Evolutionary conservation across 2,113 vertebrate genomes (phyloP), one percentile per base, ranked within the genome.

Genomic region (Athene cunicularia): DNA sequence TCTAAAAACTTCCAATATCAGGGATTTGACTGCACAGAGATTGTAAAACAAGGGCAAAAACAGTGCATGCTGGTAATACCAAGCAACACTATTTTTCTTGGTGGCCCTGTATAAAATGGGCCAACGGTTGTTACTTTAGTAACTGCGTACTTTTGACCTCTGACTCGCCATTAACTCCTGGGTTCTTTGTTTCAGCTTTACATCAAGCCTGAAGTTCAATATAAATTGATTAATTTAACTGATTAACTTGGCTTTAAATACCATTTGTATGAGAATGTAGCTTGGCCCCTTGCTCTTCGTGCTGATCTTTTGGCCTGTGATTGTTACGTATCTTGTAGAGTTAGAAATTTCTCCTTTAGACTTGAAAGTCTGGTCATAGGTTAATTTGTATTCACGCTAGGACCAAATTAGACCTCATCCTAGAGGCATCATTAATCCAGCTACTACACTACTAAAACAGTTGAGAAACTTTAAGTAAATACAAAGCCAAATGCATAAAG

Each of bases 51-150:
- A 23, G 41, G 81, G 11, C 56, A 64, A 72, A 55, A 79, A 33
- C 9, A 22, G 49, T 17, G 21, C 27, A 7, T 37, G 19, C 4
- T 33, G 30, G n/a, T 75, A 75, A 21, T 30, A 21, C 9, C 12
- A 53, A 71, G 8, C 41, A 58, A 74, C 18, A 3, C 8, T 33
- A n/a, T 41, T 76, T 26, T 11, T 0, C 28, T 70, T 86, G 45
- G 14, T 3, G 6, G 43, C 39, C 9, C 17, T 50, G 17, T 59
- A 11, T 74, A 37, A 88, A 85, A 47, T 41, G 8, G 56, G 11
- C 27, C 24, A 45, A 2, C 0, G 0, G 0, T 21, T 81, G 49
- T 58, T 63, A 12, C 7, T 81, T 77, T 3, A 11, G 8, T 56
- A 73, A 70, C 28, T 37, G 32, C 35, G 2, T 35, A 19, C 21